Evolutionary conservation across 2,113 vertebrate species (phyloP), one percentile per base, ranked within the genome.

Genomic region (Lepidothrix coronata): DNA sequence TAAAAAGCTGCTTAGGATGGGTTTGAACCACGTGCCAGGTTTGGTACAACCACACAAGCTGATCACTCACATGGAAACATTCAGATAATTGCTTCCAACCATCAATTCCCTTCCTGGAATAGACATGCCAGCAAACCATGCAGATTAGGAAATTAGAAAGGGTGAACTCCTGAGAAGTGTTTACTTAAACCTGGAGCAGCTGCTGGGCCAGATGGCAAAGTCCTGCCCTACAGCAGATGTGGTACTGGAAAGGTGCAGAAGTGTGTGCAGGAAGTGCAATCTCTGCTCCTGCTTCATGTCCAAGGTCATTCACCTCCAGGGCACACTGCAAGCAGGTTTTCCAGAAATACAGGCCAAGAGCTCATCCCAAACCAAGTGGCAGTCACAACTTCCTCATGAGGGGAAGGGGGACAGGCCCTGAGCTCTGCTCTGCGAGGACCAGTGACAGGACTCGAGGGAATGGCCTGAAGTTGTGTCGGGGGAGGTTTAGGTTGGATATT

Each of bases 181-280:
- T 93, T 91, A 25, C 51, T 90, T 71, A 75, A 93, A 90, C 19
- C 67, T 37, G 58, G 67, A 88, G 57, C 91, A 89, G 76, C 90
- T 92, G 71, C 82, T 54, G 52, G 59, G 72, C 76, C 89, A 77
- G 81, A 89, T 77, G 85, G 52, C 7, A 0, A 67, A 82, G 71
- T 25, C 44, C 66, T 83, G n/a, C 46, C 54, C 66, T 52, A 25
- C 31, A 58, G n/a, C 61, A 84, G 82, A 58, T 13, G 1, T 5
- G 41, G 17, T 28, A 21, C 35, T 70, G 49, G 31, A 55, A 88
- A 43, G 74, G 61, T 4, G 35, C 49, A 35, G 9, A 76, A 83
- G 55, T 4, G 2, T 27, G 5, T 1, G 3, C 25, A 48, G 66
- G 59, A 63, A 74, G 30, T 11, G 8, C 20, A 18, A 0, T 51